Conservation (phyloP, 2,888 invertebrate genomes). For the Macrosiphum euphorbiae region DNA sequence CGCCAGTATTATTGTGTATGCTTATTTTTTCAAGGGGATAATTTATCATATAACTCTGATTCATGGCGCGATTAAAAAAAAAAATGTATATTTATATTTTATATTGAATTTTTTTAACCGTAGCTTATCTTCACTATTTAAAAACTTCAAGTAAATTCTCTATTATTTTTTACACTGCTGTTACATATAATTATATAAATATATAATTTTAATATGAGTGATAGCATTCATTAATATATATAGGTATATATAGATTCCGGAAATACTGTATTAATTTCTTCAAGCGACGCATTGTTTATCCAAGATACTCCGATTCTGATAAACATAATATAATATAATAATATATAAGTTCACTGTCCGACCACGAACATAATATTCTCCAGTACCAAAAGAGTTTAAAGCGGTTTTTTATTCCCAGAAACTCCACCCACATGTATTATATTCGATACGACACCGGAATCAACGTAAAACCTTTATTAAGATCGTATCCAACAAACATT, state of each 20-base stretch:
- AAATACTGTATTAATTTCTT: neutral
- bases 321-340: neutral
- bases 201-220: neutral
- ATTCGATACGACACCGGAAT: constrained; percentile 56
- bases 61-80: neutral
- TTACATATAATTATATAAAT: neutral
- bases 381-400: constrained; percentile 23
- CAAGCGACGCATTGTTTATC: neutral
- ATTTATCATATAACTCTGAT: constrained; percentile 18
- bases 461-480: constrained; percentile 45
- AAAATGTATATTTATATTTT: neutral
- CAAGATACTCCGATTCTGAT: constrained; percentile 18
- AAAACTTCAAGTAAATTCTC: neutral
- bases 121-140: neutral
- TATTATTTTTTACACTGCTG: neutral
- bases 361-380: neutral
- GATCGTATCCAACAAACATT: constrained; percentile 54
- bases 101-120: neutral
- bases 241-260: neutral
- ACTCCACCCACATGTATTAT: constrained; percentile 56
- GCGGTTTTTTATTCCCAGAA: constrained; percentile 32
- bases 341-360: neutral
- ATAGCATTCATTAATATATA: neutral
- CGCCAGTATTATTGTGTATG: constrained; percentile 30
- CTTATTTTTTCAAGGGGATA: neutral